phyloP scores from a whole-genome alignment of 2,113 vertebrate genomes.

The Myotis yumanensis region DNA sequence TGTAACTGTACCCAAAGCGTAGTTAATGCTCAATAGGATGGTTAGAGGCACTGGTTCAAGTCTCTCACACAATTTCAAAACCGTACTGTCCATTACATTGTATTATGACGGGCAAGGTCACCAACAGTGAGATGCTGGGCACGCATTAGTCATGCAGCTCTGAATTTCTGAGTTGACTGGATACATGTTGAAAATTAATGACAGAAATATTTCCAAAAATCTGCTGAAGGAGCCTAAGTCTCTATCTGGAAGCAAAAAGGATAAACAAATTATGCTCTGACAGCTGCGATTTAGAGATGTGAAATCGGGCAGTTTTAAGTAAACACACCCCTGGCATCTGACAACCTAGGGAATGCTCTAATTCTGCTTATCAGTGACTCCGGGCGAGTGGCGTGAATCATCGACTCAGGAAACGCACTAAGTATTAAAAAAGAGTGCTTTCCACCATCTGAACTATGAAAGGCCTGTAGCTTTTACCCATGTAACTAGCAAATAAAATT shows the following conservation, averaged over 20 bases:
- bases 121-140: background rate
- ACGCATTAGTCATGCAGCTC: background rate
- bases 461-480: background rate
- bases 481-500: background rate
- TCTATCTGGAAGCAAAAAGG: slow-evolving; percentile 44
- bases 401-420: background rate
- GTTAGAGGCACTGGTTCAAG: background rate
- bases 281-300: background rate
- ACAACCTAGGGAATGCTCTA: background rate
- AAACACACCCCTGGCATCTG: background rate
- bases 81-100: background rate
- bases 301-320: background rate
- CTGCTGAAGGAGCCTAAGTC: background rate
- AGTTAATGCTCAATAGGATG: background rate
- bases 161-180: background rate
- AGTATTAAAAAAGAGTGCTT: background rate
- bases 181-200: background rate
- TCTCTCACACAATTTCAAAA: background rate
- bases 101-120: background rate
- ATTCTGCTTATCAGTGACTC: background rate
- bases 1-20: background rate
- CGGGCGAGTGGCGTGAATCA: background rate
- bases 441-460: background rate
- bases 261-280: background rate
- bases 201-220: background rate